Base-by-base conservation (phyloP, 2,113 vertebrate genomes). In the Carassius gibelio region DNA sequence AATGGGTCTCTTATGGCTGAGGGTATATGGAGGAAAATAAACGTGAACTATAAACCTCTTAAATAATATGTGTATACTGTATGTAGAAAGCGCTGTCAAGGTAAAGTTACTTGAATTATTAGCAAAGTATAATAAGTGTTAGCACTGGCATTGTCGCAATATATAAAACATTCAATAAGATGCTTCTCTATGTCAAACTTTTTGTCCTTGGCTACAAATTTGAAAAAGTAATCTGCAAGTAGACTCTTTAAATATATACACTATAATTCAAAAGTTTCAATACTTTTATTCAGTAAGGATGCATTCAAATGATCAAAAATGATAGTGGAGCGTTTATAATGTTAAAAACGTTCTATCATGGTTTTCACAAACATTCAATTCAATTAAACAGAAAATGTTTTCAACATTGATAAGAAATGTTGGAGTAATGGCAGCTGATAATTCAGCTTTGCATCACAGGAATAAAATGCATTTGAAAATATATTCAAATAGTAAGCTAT, bases 21-120 rank as follows among this genome's bases (percentile, higher is more conserved):
- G 17, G 55, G n/a, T 26, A 26, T 62, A 80, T 48, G 21, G 36
- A 80, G 5, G 11, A 62, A 48, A 30, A 64, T 34, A 82, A 84
- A 87, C 79, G 82, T 66, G 87, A 81, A 68, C 42, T 78, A 84
- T 59, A 89, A 81, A 84, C 52, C 69, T 78, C 23, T 34, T 21
- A 55, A 23, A 15, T 17, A 75, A 74, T 48, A n/a, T 15, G 13
- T 42, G 52, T 15, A 42, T 42, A 42, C 42, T 45, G 9, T 45
- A 57, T 21, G 23, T 34, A 42, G 10, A 62, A 61, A 5, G 0
- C 2, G 36, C 34, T 45, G 34, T 38, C 8, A 59, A 17, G 68
- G 36, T 38, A 71, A 38, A 71, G 17, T 10, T 0, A 71, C 21
- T 71, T 15, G 15, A 14, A 68, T 71, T 10, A 38, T 71, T 71